These are phyloP conservation scores for Phaedon cochleariae DNA, from an alignment of 2,888 invertebrate species.

Conservation along the genomic window DNA sequence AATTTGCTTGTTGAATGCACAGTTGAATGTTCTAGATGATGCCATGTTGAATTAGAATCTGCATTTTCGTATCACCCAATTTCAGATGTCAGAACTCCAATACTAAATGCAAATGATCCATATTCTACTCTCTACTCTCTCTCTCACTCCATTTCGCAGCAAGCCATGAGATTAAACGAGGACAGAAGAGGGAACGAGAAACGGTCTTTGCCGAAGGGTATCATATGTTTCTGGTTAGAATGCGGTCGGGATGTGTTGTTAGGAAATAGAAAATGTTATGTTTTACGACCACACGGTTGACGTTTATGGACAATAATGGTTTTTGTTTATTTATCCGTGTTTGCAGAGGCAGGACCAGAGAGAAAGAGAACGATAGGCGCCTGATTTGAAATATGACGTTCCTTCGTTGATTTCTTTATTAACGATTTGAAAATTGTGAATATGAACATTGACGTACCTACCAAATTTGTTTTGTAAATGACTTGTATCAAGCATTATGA, in stretches of 20 bases:
- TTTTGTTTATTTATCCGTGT: slow-evolving; percentile 34
- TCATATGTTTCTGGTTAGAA: slow-evolving; percentile 51
- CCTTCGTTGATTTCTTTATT: not conserved
- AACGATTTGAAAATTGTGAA: not conserved
- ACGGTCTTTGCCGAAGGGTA: slow-evolving; percentile 37
- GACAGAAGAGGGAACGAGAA: slow-evolving; percentile 5
- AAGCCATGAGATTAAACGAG: not conserved
- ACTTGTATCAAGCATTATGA: too few species aligned
- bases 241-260: slow-evolving; percentile 45
- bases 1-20: too few species aligned
- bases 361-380: slow-evolving; percentile 15
- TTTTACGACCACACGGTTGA: slow-evolving; percentile 38
- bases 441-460: too few species aligned
- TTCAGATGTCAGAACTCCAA: not conserved
- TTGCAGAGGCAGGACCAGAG: not conserved
- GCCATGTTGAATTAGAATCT: not conserved
- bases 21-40: too few species aligned
- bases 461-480: not conserved
- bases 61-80: not conserved
- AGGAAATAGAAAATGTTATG: slow-evolving; percentile 46
- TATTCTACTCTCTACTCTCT: slow-evolving; percentile 6
- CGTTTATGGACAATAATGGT: slow-evolving; percentile 41
- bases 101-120: slow-evolving; percentile 17
- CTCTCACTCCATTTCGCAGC: slow-evolving; percentile 1
- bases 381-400: slow-evolving; percentile 3